Evolutionary conservation across 2,797 vertebrate genomes (phyloP).

Genomic region (Petrocephalus schoutedeni): DNA sequence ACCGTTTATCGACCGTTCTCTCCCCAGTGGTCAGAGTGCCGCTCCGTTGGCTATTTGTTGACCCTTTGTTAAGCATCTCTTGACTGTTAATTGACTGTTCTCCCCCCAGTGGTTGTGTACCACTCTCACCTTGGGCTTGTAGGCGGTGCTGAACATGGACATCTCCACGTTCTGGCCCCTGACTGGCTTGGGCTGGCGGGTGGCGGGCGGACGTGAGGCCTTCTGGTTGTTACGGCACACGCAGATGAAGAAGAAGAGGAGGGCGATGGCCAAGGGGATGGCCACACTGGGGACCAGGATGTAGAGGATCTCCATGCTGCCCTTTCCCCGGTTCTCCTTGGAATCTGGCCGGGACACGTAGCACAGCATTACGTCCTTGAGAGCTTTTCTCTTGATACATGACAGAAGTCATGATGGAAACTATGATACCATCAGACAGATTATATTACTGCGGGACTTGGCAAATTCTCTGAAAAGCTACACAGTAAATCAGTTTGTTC

Average conservation of each 20-base stretch:
- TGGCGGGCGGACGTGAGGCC: slow-evolving; percentile 71
- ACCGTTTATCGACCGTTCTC: not conserved
- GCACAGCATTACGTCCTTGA: not conserved
- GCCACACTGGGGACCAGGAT: slow-evolving; percentile 94
- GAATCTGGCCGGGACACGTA: slow-evolving; percentile 60
- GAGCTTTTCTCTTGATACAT: not conserved
- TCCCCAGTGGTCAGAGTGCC: not conserved
- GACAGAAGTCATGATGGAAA: not conserved
- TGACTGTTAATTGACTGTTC: not conserved
- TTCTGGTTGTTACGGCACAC: slow-evolving; percentile 98
- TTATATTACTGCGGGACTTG: slow-evolving; percentile 5
- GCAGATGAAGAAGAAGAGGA: slow-evolving; percentile 96
- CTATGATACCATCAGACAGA: not conserved
- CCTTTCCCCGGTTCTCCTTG: slow-evolving; percentile 72
- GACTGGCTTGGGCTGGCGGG: slow-evolving; percentile 85
- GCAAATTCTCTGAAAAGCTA: not conserved
- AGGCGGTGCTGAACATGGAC: slow-evolving; percentile 85
- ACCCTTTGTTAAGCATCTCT: no score
- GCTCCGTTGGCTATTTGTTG: not conserved
- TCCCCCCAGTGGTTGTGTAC: not conserved
- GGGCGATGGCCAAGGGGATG: slow-evolving; percentile 85
- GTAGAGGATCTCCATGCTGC: slow-evolving; percentile 91
- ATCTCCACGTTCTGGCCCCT: slow-evolving; percentile 95
- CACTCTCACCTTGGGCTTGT: slow-evolving; percentile 83
- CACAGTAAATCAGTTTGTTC: not conserved